These are phyloP conservation scores for Diaphora mendica DNA, from an alignment of 2,888 invertebrate genomes.

Conservation along the genomic window DNA sequence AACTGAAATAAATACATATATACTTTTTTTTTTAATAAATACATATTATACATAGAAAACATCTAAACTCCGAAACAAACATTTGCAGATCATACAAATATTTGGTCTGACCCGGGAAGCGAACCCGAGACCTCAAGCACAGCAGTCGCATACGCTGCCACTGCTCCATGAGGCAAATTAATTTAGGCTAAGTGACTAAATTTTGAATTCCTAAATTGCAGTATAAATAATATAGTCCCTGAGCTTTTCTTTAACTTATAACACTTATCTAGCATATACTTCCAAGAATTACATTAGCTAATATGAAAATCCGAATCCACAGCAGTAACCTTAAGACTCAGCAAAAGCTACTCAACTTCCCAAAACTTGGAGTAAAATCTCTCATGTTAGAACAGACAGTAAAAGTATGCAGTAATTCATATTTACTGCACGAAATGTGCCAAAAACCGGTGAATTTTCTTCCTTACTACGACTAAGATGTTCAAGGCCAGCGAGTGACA, in stretches of 20 bases:
- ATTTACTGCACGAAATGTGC: conserved; percentile 47
- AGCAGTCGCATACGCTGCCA: no score
- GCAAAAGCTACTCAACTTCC: not conserved
- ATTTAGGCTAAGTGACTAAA: not conserved
- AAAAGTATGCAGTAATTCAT: conserved; percentile 47
- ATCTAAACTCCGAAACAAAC: no score
- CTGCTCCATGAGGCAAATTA: no score
- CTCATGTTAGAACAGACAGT: conserved; percentile 20
- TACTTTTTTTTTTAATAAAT: no score
- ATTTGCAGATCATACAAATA: no score
- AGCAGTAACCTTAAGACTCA: not conserved
- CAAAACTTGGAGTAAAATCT: not conserved
- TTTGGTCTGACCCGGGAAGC: no score
- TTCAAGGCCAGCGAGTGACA: conserved; percentile 44
- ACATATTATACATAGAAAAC: no score
- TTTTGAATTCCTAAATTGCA: not conserved
- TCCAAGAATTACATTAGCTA: not conserved
- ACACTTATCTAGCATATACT: not conserved
- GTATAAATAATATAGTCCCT: not conserved
- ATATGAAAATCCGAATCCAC: not conserved
- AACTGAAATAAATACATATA: no score
- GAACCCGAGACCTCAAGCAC: no score
- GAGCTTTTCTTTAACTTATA: not conserved
- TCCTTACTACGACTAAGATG: conserved; percentile 25
- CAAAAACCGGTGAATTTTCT: conserved; percentile 35